These are phyloP conservation scores for Enoplosus armatus DNA, from an alignment of 2,797 vertebrate species.

Conservation along the genomic window DNA sequence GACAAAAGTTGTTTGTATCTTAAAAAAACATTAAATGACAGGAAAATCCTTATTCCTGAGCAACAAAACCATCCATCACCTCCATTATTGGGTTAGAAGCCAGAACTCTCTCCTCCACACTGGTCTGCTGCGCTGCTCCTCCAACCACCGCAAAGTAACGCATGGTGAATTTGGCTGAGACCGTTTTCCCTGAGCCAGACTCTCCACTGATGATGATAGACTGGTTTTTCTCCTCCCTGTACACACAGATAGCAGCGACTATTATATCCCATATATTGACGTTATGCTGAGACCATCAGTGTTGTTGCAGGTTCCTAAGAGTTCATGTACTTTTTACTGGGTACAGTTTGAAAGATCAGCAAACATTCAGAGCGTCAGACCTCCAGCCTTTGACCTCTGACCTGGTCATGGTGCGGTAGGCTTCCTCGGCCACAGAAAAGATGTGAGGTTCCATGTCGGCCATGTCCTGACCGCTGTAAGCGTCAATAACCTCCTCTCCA, in stretches of 20 bases:
- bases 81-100: constrained; percentile 90
- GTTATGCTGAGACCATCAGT: neutral
- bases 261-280: neutral
- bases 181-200: constrained; percentile 86
- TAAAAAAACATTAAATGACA: neutral
- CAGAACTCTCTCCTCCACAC: constrained; percentile 88
- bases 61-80: constrained; percentile 63
- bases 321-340: neutral
- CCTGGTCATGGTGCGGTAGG: constrained; percentile 88
- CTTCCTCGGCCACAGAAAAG: constrained; percentile 89
- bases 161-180: constrained; percentile 87
- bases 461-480: constrained; percentile 86
- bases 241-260: neutral
- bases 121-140: constrained; percentile 84
- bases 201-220: constrained; percentile 90
- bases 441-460: constrained; percentile 89
- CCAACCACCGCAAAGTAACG: constrained; percentile 87
- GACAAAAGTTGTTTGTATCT: neutral
- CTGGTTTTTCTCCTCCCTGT: constrained; percentile 88
- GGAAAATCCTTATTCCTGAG: accelerated
- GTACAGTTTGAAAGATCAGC: neutral
- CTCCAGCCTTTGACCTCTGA: constrained; percentile 54
- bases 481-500: constrained; percentile 87
- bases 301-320: neutral
- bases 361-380: neutral